phyloP scores from a whole-genome alignment of 2,797 vertebrate genomes.

The Neosilurus hyrtlii region DNA sequence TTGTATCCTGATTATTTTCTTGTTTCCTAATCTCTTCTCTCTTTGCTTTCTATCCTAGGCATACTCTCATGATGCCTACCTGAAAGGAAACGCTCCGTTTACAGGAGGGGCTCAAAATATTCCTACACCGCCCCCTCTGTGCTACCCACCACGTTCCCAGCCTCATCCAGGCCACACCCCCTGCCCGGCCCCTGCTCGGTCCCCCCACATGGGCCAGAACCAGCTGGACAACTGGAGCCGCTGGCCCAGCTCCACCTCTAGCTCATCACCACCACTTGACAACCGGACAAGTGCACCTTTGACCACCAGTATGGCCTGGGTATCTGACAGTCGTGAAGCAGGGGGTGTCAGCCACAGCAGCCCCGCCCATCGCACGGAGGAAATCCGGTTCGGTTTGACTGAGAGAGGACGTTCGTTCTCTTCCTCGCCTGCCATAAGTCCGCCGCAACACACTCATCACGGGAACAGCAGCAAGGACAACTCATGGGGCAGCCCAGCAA shows the following conservation, averaged over 20 bases:
- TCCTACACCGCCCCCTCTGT: constrained; percentile 88
- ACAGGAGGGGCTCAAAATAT: constrained; percentile 87
- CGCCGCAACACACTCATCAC: constrained; percentile 68
- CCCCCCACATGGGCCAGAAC: constrained; percentile 74
- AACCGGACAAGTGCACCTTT: constrained; percentile 68
- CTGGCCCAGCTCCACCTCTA: constrained; percentile 67
- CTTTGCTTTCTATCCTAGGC: constrained; percentile 71
- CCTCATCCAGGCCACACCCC: constrained; percentile 64
- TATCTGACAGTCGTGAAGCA: constrained; percentile 67
- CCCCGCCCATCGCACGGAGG: constrained; percentile 75
- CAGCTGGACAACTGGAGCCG: constrained; percentile 80
- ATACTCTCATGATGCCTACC: constrained; percentile 95
- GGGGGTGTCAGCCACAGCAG: constrained; percentile 71
- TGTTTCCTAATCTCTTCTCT: constrained; percentile 33
- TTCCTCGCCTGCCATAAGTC: constrained; percentile 74
- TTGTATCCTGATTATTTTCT: not conserved
- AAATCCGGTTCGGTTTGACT: constrained; percentile 79
- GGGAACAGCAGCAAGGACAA: constrained; percentile 67
- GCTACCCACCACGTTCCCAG: constrained; percentile 83
- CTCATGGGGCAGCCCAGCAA: constrained; percentile 60
- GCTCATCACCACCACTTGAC: constrained; percentile 74
- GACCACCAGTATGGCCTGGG: constrained; percentile 73
- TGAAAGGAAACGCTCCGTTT: constrained; percentile 91
- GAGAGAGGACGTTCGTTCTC: constrained; percentile 70
- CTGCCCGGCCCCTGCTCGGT: constrained; percentile 53